These are phyloP conservation scores for Chouioia cunea DNA, from an alignment of 2,888 invertebrate species.

Conservation along the genomic window DNA sequence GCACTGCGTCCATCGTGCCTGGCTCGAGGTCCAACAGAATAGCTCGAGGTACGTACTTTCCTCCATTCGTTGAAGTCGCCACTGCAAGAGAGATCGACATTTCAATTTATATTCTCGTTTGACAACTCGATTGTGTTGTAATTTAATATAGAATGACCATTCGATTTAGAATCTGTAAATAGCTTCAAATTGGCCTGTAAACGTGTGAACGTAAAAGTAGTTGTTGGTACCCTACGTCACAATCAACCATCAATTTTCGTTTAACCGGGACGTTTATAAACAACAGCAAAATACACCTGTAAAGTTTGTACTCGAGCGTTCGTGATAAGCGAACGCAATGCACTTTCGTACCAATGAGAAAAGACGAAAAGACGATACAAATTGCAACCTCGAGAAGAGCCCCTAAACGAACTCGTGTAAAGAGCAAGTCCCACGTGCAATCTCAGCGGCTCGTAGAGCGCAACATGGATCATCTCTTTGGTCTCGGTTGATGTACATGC, in stretches of 20 bases:
- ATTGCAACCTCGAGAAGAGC: too few species aligned
- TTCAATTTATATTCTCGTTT: not conserved
- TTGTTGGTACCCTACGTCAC: not conserved
- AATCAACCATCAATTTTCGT: not conserved
- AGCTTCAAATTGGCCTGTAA: too few species aligned
- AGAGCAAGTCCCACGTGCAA: not conserved
- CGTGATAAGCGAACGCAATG: too few species aligned
- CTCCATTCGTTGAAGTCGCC: slow-evolving; percentile 74
- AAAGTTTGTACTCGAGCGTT: too few species aligned
- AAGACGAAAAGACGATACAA: too few species aligned
- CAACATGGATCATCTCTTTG: not conserved
- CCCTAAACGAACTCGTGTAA: not conserved
- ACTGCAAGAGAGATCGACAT: slow-evolving; percentile 66
- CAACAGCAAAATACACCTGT: too few species aligned
- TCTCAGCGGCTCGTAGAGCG: not conserved
- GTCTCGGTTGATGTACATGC: not conserved
- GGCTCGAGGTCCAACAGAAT: slow-evolving; percentile 78
- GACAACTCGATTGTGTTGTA: not conserved
- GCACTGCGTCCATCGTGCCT: slow-evolving; percentile 79
- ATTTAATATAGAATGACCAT: not conserved
- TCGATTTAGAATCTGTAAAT: not conserved
- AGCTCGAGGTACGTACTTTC: slow-evolving; percentile 77
- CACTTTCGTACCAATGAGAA: too few species aligned
- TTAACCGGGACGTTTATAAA: too few species aligned
- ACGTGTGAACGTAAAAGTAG: too few species aligned